Evolutionary conservation across 1,140 invertebrate species (phyloP), one percentile per base, ranked within the genome.

Genomic region (Helicoverpa armigera): DNA sequence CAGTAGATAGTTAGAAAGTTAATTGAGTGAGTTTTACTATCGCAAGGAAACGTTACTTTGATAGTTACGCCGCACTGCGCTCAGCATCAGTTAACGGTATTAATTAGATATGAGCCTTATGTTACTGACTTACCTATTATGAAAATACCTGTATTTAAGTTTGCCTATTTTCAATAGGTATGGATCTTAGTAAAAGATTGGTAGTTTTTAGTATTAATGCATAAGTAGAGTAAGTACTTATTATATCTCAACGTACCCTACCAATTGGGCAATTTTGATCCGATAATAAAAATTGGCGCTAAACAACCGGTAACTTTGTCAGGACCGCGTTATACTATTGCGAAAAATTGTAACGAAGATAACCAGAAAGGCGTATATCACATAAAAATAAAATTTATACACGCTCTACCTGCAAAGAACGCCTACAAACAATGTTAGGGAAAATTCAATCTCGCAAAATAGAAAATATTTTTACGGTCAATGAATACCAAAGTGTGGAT

Each of bases 401-500:
- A 84, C 87, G 76, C 82, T 88, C 82, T 87, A 91, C 91, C 92
- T 92, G 87, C 76, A 75, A 85, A 81, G 86, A 88, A 88, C 88
- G 89, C 90, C 90, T 90, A 90, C 90, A 92, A 93, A 93, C 92
- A 94, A 92, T 90, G 92, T 93, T 93, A 92, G 88, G 81, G 86
- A 92, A 88, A 93, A 94, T 94, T 94, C 91, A 94, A 94, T 94
- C 91, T 94, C 89, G 83, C 91, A 93, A 92, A 94, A 94, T 92
- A 94, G 92, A 92, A 94, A 94, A 94, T 92, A 92, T 92, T 93
- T 94, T 93, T 94, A 94, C 91, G 91, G 92, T 92, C 92, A 92
- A 93, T 94, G 91, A 92, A 94, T 94, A 94, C 90, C 89, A 92
- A 93, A 93, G 90, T 91, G 90, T 93, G 89, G 86, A 91, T 91